These are phyloP conservation scores for Danio tinwini DNA, from an alignment of 2,797 vertebrate genomes.

Conservation along the genomic window DNA sequence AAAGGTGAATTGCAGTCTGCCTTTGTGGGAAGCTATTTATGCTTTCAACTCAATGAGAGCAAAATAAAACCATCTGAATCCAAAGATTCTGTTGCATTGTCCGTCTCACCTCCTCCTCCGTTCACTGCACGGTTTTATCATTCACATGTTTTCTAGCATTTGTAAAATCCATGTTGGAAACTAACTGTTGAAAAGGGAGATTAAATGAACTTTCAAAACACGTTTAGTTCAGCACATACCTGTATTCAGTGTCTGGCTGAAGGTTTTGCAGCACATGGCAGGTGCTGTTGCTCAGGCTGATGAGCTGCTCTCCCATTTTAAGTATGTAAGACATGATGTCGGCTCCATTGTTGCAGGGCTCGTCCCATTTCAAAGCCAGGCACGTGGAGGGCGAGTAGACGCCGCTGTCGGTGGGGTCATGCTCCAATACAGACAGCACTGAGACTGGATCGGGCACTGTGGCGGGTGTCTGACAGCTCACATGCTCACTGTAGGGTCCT, in stretches of 20 bases:
- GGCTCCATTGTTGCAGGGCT: constrained; percentile 91
- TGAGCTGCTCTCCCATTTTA: constrained; percentile 80
- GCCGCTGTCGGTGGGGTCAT: constrained; percentile 71
- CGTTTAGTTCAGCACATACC: constrained; percentile 74
- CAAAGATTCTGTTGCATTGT: too few relatives aligned
- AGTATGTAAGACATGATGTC: constrained; percentile 90
- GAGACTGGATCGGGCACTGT: constrained; percentile 84
- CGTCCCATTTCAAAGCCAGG: constrained; percentile 93
- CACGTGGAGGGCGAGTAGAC: constrained; percentile 85
- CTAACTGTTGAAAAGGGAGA: too few relatives aligned
- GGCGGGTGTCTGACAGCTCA: constrained; percentile 86
- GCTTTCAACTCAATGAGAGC: too few relatives aligned
- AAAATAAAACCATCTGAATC: too few relatives aligned
- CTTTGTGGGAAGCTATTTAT: too few relatives aligned
- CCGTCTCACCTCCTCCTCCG: too few relatives aligned
- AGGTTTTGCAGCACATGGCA: constrained; percentile 82
- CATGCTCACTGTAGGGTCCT: constrained; percentile 87
- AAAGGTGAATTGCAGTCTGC: too few relatives aligned
- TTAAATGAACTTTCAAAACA: too few relatives aligned
- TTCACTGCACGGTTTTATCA: too few relatives aligned
- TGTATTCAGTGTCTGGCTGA: constrained; percentile 92
- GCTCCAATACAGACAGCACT: constrained; percentile 82
- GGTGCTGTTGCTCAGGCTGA: constrained; percentile 83
- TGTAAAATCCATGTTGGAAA: too few relatives aligned
- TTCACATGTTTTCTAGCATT: too few relatives aligned